phyloP scores from a whole-genome alignment of 1,140 invertebrate species.

The Drosophila tani region DNA sequence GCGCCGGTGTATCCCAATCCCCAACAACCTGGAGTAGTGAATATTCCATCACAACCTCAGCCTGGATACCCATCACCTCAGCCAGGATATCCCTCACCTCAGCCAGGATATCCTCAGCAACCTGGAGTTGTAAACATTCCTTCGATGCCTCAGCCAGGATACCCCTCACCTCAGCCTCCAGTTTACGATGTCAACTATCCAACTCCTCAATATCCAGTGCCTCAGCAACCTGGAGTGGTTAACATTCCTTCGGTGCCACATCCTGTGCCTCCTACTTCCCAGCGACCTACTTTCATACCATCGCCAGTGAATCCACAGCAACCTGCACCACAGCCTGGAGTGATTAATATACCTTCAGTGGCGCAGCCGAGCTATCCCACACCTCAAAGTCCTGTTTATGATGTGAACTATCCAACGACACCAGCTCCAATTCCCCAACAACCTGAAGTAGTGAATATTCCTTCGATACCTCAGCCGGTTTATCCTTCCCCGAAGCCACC shows the following conservation, averaged over 20 bases:
- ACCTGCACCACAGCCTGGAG: slow-evolving; percentile 86
- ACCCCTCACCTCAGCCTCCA: slow-evolving; percentile 33
- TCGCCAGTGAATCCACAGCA: neutral
- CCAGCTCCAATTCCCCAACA: slow-evolving; percentile 16
- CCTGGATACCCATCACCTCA: slow-evolving; percentile 13
- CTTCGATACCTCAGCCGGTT: slow-evolving; percentile 42
- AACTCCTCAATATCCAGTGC: slow-evolving; percentile 10
- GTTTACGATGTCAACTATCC: slow-evolving; percentile 43
- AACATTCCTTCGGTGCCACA: slow-evolving; percentile 47
- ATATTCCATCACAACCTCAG: slow-evolving; percentile 60
- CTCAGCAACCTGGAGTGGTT: slow-evolving; percentile 23
- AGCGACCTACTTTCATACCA: slow-evolving; percentile 13
- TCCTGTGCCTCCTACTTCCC: slow-evolving; percentile 23
- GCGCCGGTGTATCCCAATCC: neutral
- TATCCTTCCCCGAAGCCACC: slow-evolving; percentile 89
- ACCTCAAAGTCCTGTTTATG: slow-evolving; percentile 22
- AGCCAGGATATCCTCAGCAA: slow-evolving; percentile 5
- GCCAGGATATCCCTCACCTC: no score
- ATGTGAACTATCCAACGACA: slow-evolving; percentile 85
- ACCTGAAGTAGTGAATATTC: slow-evolving; percentile 87
- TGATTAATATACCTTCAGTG: slow-evolving; percentile 85
- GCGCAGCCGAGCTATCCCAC: slow-evolving; percentile 24
- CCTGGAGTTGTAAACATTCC: slow-evolving; percentile 58
- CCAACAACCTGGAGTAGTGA: slow-evolving; percentile 89
- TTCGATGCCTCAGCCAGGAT: slow-evolving; percentile 23